Evolutionary conservation across 2,888 invertebrate species (phyloP), one percentile per base, ranked within the genome.

Genomic region (Xestia rhomboidea): DNA sequence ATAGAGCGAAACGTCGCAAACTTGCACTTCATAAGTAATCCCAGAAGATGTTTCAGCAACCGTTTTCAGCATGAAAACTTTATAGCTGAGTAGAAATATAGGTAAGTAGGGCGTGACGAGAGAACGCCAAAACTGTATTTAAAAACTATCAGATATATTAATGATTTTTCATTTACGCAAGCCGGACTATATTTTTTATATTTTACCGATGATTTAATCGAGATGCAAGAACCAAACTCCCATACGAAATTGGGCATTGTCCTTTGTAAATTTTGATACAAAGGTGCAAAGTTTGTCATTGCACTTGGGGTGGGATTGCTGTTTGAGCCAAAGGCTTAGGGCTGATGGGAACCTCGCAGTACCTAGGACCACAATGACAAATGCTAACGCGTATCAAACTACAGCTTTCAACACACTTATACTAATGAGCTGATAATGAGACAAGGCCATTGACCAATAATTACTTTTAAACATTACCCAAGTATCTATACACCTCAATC

Each of bases 381-480:
- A 62, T 11, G 5, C 10, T 60, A 21, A 60, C 60, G 34, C 62
- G 8, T 64, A 15, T 64, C n/a, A 41, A 64, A 64, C 18, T 4
- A 44, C 38, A 2, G 10, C 18, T 64, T 41, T 15, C 7, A 15
- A 38, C 24, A 38, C 30, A 54, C 57, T 38, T n/a, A n/a, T 2
- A 66, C 64, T 21, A 64, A 71, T 34, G 44, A 46, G 30, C 34
- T n/a, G 24, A 44, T 72, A 38, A 60, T 24, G 34, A 57, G 27
- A 8, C n/a, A 34, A 46, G 24, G 24, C 0, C 46, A 77, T 67
- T 77, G 27, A 51, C 34, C 27, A 66, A 54, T 67, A 77, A 57
- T 67, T 76, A 46, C 27, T 67, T 68, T 68, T 38, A 46, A 68
- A 57, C 1, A 57, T 77, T 67, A 18, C 18, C 1, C 18, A 57